Percentiles rank a stretch among this genome's conserved stretches.
phyloP scores from a whole-genome alignment of 2,888 invertebrate species.

The Diadegma fenestrale region DNA sequence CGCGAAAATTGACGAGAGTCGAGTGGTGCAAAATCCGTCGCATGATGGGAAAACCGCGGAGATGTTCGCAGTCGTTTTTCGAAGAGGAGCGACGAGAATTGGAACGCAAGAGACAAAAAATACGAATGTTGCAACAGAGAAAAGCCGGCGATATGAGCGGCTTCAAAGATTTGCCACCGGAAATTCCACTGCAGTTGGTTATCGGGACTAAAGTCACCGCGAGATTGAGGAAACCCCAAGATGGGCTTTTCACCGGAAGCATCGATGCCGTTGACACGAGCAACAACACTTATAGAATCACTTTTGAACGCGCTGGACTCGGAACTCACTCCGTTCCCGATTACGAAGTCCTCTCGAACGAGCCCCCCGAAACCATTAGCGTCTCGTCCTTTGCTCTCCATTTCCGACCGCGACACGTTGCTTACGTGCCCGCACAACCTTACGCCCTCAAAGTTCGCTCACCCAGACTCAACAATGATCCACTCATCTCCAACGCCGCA shows the following conservation, averaged over 20 bases:
- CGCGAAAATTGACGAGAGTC: conserved; percentile 92
- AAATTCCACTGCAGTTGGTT: conserved; percentile 97
- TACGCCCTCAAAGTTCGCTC: conserved; percentile 82
- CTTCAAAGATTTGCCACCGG: conserved; percentile 95
- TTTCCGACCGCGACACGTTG: conserved; percentile 90
- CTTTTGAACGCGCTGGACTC: conserved; percentile 96
- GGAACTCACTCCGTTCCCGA: conserved; percentile 98
- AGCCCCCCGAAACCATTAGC: conserved; percentile 95
- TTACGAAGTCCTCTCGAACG: conserved; percentile 97
- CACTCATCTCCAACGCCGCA: conserved; percentile 87
- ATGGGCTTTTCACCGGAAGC: conserved; percentile 96
- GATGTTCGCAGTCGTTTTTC: conserved; percentile 98
- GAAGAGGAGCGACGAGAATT: conserved; percentile 96
- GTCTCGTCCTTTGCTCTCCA: conserved; percentile 93
- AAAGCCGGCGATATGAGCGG: conserved; percentile 92
- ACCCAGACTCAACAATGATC: conserved; percentile 88
- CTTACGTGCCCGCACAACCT: conserved; percentile 84
- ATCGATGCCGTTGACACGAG: conserved; percentile 98
- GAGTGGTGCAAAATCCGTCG: conserved; percentile 98
- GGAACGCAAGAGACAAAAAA: conserved; percentile 95
- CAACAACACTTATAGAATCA: conserved; percentile 97
- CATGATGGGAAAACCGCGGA: conserved; percentile 98
- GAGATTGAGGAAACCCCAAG: conserved; percentile 95
- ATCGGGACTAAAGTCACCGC: conserved; percentile 98
- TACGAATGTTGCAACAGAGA: conserved; percentile 96